These are phyloP conservation scores for Panagrolaimus sp. DNA, from an alignment of 1,140 invertebrate species.

Conservation along the genomic window DNA sequence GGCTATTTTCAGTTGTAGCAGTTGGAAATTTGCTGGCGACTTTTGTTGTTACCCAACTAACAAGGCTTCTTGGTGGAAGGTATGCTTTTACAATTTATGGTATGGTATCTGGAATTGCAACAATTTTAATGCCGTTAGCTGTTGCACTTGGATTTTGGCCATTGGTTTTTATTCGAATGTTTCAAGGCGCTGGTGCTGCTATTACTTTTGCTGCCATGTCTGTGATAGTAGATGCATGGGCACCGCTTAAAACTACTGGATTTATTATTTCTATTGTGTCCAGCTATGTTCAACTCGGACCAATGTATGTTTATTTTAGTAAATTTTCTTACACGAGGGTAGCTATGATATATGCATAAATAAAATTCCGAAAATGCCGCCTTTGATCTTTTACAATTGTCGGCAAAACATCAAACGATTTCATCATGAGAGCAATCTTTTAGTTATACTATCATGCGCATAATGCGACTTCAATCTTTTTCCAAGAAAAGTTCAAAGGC, in stretches of 20 bases:
- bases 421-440: no score
- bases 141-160: conserved; percentile 34
- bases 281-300: conserved; percentile 37
- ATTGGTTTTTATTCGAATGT: conserved; percentile 36
- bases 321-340: no score
- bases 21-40: conserved; percentile 37
- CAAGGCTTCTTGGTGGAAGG: conserved; percentile 20
- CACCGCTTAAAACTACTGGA: conserved; percentile 38
- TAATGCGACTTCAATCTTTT: no score
- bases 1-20: conserved; percentile 41
- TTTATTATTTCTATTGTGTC: conserved; percentile 47
- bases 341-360: no score
- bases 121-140: conserved; percentile 43
- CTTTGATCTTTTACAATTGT: no score
- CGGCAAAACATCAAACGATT: no score
- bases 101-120: conserved; percentile 47
- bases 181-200: conserved; percentile 48
- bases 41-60: conserved; percentile 29
- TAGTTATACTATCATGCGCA: no score
- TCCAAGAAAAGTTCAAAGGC: no score
- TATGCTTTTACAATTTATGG: conserved; percentile 47
- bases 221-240: conserved; percentile 43
- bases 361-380: no score
- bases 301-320: conserved; percentile 30
- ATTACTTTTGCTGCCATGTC: conserved; percentile 49